phyloP scores from a whole-genome alignment of 30 jellyfish, hydroid and myxozoan genomes.

The Rhopilema esculentum region DNA sequence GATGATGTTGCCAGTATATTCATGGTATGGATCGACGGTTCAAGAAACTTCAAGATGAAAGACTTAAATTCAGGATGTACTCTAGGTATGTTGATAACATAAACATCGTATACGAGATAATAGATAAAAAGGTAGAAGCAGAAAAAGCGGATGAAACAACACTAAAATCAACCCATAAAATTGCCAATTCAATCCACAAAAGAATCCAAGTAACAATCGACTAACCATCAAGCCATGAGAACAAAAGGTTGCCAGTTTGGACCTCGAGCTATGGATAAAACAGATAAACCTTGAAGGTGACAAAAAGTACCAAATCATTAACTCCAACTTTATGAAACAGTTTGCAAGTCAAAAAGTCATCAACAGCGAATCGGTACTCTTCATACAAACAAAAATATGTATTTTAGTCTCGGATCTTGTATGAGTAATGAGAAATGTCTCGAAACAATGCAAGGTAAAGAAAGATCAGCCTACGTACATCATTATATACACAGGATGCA shows the following conservation, averaged over 20 bases:
- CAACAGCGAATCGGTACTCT: conserved; percentile 11
- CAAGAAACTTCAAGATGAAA: too few species aligned
- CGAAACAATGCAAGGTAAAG: not conserved
- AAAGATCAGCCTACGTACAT: conserved; percentile 17
- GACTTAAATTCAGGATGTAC: too few species aligned
- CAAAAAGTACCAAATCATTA: not conserved
- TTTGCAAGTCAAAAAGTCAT: conserved; percentile 3
- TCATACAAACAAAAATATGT: not conserved
- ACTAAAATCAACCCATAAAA: too few species aligned
- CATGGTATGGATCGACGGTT: too few species aligned
- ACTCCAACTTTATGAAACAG: conserved; percentile 11
- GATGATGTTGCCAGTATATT: too few species aligned
- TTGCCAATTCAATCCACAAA: too few species aligned
- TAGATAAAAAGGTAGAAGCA: too few species aligned
- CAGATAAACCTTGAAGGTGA: not conserved
- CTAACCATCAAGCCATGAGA: conserved; percentile 23
- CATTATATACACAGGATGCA: conserved; percentile 31
- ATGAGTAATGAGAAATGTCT: conserved; percentile 12
- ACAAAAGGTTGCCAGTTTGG: conserved; percentile 10
- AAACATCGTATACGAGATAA: too few species aligned
- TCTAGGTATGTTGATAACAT: too few species aligned
- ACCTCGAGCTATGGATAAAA: conserved; percentile 14
- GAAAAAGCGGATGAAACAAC: too few species aligned
- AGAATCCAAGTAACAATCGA: conserved; percentile 16
- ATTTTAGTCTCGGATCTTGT: conserved; percentile 19